Base-by-base conservation (phyloP, 2,888 invertebrate genomes). In the Xestia ashworthii region DNA sequence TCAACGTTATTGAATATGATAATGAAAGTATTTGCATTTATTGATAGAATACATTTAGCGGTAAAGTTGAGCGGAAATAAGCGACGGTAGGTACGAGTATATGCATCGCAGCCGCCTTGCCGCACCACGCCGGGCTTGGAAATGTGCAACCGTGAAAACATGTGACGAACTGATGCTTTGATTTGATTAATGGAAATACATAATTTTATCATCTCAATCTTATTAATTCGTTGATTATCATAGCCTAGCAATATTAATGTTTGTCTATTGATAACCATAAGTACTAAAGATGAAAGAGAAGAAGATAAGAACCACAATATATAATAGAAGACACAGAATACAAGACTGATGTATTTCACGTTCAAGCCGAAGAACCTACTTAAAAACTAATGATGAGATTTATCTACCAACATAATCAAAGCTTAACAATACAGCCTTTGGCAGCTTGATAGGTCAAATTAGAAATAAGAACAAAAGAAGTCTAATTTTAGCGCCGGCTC, bases 31-130 rank as follows among this genome's bases (percentile, higher is more conserved):
- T 87, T 87, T 81, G 88, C 86, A 87, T 87, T 73, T 81, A 86
- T 79, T 77, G 81, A 81, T 83, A 83, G 81, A 77, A 80, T 82
- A 80, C 82, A 71, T 80, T 82, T 82, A 87, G 71, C 82, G 71
- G 82, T 81, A 72, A 75, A 87, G 64, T 84, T 86, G 78, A 80
- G 70, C 87, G 85, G 87, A 87, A 88, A 85, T 78, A 78, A 73
- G 64, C 50, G 70, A 74, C 67, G 66, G 77, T n/a, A n/a, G 32
- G 32, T 32, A 32, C 32, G 1, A n/a, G n/a, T 62, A 50, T 80
- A 78, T 78, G 82, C 83, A 81, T 70, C 46, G 66, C 70, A 48
- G 46, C 62, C 66, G 67, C 66, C 58, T 65, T 50, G 41, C 38
- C 64, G 32, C 48, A 48, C 50, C 9, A 1, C 67, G 48, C n/a